Percentiles rank a stretch among this genome's conserved stretches.
phyloP scores from a whole-genome alignment of 2,797 vertebrate genomes.

The Ficedula albicollis region DNA sequence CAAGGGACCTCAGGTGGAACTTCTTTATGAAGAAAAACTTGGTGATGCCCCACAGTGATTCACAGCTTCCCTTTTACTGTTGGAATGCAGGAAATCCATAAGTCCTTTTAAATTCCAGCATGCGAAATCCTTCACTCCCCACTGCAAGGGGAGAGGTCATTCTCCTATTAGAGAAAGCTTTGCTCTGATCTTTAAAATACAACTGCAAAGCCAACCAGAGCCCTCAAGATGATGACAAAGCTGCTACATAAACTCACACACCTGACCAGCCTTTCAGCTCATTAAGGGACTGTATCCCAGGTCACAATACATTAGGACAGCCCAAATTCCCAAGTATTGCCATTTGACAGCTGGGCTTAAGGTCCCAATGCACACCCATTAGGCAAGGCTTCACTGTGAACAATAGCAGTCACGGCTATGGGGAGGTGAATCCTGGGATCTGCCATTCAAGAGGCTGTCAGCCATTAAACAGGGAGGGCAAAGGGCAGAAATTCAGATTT shows the following conservation, averaged over 20 bases:
- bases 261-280: neutral
- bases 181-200: neutral
- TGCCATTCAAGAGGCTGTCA: neutral
- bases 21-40: neutral
- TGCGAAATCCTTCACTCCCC: neutral
- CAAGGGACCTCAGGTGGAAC: neutral
- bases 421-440: neutral
- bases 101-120: neutral
- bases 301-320: neutral
- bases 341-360: neutral
- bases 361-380: rapidly evolving
- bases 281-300: neutral
- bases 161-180: neutral
- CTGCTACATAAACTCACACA: neutral
- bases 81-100: neutral
- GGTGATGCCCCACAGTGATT: neutral
- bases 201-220: neutral
- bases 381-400: neutral
- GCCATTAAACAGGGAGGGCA: neutral
- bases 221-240: neutral
- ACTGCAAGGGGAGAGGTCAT: neutral
- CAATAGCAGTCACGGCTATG: rapidly evolving
- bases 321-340: neutral
- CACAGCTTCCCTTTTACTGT: neutral
- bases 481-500: neutral